Evolutionary conservation across 2,113 vertebrate genomes (phyloP), one percentile per base, ranked within the genome.

Genomic region (Apodemus speciosus): DNA sequence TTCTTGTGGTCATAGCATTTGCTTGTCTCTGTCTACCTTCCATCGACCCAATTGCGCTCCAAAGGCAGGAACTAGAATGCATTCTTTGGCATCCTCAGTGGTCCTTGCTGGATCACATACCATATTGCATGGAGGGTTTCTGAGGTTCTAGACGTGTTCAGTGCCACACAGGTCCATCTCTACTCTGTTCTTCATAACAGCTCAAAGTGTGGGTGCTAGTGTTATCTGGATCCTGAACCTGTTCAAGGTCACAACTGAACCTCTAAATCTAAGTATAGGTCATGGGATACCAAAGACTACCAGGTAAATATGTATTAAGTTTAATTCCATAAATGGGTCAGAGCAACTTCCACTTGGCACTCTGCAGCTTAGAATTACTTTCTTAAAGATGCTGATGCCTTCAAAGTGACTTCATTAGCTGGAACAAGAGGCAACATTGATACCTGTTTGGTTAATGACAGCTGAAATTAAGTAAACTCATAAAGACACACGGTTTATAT

Each of bases 351-450:
- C 15, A 9, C 40, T 66, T 76, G 40, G 9, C 13, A 40, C 6
- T 87, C 80, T 8, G 16, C 30, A 72, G 30, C 11, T 86, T 76
- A 68, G 66, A 60, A 66, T 72, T 49, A 69, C 9, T 85, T 76
- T 72, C 58, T 23, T 25, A 35, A 60, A 43, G 51, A 27, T 89
- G 58, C 18, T 92, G 30, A 38, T 20, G 49, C 25, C 51, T 25
- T 91, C 56, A 46, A 68, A 92, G 73, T 83, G 88, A 62, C 30
- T 76, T 25, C 60, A 53, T 84, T 46, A 94, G 58, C 68, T 81
- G 58, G 56, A 79, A 2, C 3, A 38, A 62, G 89, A 64, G 10
- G 21, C 32, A 53, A 6, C 62, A 51, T 81, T 89, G 35, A 32
- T 68, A 58, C 4, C 25, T 15, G 30, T 88, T 64, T 71, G 32